Evolutionary conservation across 37 sponge, comb jelly and placozoan species (phyloP), one percentile per base, ranked within the genome.

Genomic region (Hormiphora californensis): DNA sequence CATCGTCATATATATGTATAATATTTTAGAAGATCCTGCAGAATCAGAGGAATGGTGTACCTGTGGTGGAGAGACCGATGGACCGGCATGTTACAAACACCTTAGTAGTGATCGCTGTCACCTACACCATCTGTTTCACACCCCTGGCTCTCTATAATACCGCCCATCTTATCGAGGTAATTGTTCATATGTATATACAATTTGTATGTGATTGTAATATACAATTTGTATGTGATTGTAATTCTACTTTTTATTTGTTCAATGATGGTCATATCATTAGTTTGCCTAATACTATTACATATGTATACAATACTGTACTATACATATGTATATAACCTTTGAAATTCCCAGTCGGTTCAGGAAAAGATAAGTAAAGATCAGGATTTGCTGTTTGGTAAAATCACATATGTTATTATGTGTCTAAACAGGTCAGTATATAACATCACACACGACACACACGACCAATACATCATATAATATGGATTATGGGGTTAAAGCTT

Each of bases 121-220:
- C 35, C 17, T 65, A 65, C 67, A 65, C 67, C 30, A 65, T 65
- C 67, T 65, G 67, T 32, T 65, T 65, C 35, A 65, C 36, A 11
- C 67, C 67, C 4, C 67, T 65, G 19, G 32, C 38, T 32, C 28
- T 65, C 38, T 65, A 65, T 38, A 65, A 65, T 38, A 33, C 37
- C 7, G 67, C 67, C 7, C 67, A 65, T 32, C 37, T 65, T 11
- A 65, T 65, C 37, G 35, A 65, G 67, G 67, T 65, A 27, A n/a
- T n/a, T n/a, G n/a, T n/a, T n/a, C n/a, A n/a, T n/a, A n/a, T n/a
- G n/a, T n/a, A n/a, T n/a, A n/a, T n/a, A n/a, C n/a, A n/a, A n/a
- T n/a, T n/a, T n/a, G n/a, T n/a, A n/a, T n/a, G n/a, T n/a, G n/a
- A n/a, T n/a, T n/a, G n/a, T n/a, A n/a, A n/a, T n/a, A n/a, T n/a